Conservation (phyloP, 2,797 vertebrate genomes). For the Anisognathus igniventris region DNA sequence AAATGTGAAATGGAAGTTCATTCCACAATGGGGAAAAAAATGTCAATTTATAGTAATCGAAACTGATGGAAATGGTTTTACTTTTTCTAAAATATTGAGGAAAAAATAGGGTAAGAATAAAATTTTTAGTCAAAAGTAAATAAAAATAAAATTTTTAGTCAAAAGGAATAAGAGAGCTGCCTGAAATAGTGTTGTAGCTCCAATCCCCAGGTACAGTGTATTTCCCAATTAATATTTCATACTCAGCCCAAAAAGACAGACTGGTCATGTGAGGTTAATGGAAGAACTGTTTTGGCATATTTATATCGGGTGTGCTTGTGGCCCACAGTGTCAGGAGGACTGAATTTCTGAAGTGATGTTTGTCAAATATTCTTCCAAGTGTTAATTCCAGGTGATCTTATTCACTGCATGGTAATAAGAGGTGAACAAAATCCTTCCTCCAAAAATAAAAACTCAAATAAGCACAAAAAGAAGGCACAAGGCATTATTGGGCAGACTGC, state of each 20-base stretch:
- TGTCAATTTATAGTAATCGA: neutral
- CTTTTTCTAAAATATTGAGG: neutral
- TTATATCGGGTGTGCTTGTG: neutral
- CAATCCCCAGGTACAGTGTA: neutral
- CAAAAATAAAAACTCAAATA: neutral
- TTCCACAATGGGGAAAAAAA: neutral
- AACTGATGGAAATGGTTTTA: neutral
- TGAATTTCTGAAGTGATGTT: neutral
- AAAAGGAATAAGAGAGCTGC: neutral
- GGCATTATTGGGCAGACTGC: neutral
- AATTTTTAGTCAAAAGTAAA: neutral
- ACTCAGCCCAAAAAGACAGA: neutral
- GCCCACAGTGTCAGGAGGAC: neutral
- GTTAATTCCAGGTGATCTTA: neutral
- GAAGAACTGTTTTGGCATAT: neutral
- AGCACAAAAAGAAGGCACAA: neutral
- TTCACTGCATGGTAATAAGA: neutral
- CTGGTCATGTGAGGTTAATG: neutral
- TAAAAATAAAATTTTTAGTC: neutral
- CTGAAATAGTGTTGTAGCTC: neutral
- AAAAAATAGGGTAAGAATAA: neutral
- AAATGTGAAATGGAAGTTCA: neutral
- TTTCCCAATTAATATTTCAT: neutral
- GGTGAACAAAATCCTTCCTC: neutral
- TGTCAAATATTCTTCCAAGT: neutral